Conservation (phyloP, 2,797 vertebrate species). For the Martes flavigula region DNA sequence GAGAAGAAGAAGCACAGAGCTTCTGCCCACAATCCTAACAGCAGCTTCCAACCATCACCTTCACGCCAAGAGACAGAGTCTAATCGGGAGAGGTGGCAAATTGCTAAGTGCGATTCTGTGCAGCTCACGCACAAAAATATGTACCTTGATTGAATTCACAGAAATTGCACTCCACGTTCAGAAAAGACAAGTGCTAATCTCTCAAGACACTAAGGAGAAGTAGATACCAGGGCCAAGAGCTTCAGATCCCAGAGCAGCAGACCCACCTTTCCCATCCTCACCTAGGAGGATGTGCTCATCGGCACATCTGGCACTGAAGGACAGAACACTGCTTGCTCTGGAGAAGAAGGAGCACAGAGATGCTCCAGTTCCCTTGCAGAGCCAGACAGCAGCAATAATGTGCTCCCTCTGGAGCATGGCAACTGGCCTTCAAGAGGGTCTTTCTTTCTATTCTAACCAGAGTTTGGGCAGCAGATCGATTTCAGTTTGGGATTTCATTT, state of each 20-base stretch:
- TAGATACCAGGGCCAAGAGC: not conserved
- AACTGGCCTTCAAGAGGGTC: not conserved
- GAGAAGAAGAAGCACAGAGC: not conserved
- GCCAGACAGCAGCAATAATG: fast-evolving
- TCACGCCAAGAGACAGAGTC: not conserved
- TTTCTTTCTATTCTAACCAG: not conserved
- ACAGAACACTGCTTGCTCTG: not conserved
- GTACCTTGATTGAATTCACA: not conserved
- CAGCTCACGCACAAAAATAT: not conserved
- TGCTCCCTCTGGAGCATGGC: not conserved
- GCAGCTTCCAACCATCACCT: not conserved
- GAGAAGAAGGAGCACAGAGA: not conserved
- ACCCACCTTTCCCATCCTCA: not conserved
- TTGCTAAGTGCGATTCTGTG: not conserved
- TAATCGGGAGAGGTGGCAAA: not conserved
- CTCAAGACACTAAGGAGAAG: not conserved
- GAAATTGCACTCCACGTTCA: not conserved
- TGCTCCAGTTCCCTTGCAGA: not conserved
- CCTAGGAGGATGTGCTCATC: not conserved
- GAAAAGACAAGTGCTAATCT: not conserved
- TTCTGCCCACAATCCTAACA: not conserved
- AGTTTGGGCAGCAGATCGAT: not conserved
- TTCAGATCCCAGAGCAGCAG: not conserved
- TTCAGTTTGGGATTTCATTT: not conserved
- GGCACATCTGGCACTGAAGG: not conserved